These are phyloP conservation scores for Tridacna gigas DNA, from an alignment of 2,888 invertebrate genomes.

Conservation along the genomic window DNA sequence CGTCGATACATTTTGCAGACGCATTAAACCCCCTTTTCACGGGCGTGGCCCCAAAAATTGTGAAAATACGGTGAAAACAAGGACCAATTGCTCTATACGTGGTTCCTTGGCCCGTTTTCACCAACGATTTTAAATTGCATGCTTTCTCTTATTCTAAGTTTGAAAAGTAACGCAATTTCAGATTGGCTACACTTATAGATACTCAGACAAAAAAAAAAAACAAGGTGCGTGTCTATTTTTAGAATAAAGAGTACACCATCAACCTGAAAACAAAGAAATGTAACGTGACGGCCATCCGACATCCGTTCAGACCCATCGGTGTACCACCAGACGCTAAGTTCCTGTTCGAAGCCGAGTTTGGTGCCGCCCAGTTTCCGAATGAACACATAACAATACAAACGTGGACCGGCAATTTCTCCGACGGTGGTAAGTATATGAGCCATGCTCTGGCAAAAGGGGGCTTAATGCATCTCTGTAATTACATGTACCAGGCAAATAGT, in stretches of 20 bases:
- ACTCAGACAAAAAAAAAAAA: conserved; percentile 15
- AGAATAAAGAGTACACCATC: conserved; percentile 74
- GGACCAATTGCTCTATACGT: too few relatives aligned
- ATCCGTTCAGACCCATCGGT: conserved; percentile 68
- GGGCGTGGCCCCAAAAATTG: too few relatives aligned
- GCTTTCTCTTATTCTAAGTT: too few relatives aligned
- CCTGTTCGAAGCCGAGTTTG: conserved; percentile 67
- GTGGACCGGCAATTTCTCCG: conserved; percentile 66
- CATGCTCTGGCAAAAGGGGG: not conserved
- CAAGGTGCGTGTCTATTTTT: not conserved
- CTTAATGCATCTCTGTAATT: not conserved
- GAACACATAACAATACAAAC: conserved; percentile 66
- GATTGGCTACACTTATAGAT: not conserved
- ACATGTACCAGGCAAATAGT: not conserved
- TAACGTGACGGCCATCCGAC: conserved; percentile 62
- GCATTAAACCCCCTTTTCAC: too few relatives aligned
- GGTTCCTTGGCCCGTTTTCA: too few relatives aligned
- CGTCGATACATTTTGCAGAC: too few relatives aligned
- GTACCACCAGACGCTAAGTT: conserved; percentile 69
- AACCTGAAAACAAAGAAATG: conserved; percentile 71
- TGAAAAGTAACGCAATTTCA: too few relatives aligned
- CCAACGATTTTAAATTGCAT: too few relatives aligned
- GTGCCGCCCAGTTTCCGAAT: conserved; percentile 68
- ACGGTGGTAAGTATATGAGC: conserved; percentile 43
- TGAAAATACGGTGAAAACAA: too few relatives aligned